These are phyloP conservation scores for Drosophila kanekoi DNA, from an alignment of 2,888 invertebrate genomes.

Conservation along the genomic window DNA sequence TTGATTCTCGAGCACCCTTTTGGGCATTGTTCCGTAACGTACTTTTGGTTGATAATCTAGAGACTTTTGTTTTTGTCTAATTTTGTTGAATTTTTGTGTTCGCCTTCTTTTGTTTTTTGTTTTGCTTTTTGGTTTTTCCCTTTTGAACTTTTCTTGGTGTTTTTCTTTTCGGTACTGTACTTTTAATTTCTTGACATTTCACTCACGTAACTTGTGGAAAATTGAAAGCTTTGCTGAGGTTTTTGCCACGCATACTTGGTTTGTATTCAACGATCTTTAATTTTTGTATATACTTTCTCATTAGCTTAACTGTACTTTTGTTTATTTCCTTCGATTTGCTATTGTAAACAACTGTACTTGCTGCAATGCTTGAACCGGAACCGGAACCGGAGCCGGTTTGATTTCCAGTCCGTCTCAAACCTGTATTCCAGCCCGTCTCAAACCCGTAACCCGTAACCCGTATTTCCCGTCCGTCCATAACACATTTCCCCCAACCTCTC, in stretches of 20 bases:
- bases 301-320: not conserved
- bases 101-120: not conserved
- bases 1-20: not conserved
- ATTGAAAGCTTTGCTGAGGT: slow-evolving; percentile 84
- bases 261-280: slow-evolving; percentile 74
- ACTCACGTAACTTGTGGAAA: slow-evolving; percentile 39
- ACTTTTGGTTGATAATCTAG: too few relatives aligned
- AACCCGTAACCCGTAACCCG: too few relatives aligned
- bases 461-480: not conserved
- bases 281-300: not conserved
- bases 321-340: slow-evolving; percentile 29
- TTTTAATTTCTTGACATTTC: slow-evolving; percentile 34
- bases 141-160: slow-evolving; percentile 43
- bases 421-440: not conserved
- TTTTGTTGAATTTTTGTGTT: not conserved
- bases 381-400: not conserved
- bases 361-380: slow-evolving; percentile 10
- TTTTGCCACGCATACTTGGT: slow-evolving; percentile 84
- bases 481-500: not conserved
- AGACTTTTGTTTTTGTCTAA: not conserved
- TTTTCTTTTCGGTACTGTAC: slow-evolving; percentile 44
- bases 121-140: slow-evolving; percentile 9
- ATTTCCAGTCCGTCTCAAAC: not conserved
- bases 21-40: not conserved
- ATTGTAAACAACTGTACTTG: slow-evolving; percentile 26